phyloP scores from a whole-genome alignment of 2,888 invertebrate genomes.

The Epistrophe eligans region DNA sequence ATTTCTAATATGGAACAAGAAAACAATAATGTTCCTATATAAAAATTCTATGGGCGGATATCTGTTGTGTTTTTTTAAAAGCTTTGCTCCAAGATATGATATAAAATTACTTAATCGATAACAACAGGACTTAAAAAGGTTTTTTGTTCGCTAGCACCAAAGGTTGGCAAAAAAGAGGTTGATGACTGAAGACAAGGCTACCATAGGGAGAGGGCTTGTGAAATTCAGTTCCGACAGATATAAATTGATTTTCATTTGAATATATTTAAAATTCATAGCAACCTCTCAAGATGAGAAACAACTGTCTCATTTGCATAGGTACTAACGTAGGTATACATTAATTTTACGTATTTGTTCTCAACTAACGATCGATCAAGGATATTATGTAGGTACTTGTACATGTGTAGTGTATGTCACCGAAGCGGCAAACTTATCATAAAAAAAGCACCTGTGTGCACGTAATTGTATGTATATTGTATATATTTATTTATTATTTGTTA shows the following conservation, averaged over 20 bases:
- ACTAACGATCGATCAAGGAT: conserved; percentile 4
- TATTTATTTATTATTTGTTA: conserved; percentile 1
- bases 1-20: too few species aligned
- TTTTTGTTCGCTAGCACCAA: neutral
- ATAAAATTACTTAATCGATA: conserved; percentile 50
- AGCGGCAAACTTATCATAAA: neutral
- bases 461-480: neutral
- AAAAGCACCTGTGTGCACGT: conserved; percentile 15
- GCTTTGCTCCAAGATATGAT: neutral
- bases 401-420: neutral
- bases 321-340: too few species aligned
- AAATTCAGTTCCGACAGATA: conserved; percentile 23
- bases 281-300: neutral
- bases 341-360: neutral
- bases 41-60: too few species aligned
- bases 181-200: neutral
- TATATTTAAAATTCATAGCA: neutral
- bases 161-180: neutral
- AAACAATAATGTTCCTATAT: too few species aligned
- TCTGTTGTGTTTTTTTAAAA: neutral
- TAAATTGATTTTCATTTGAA: conserved; percentile 41
- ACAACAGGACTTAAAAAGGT: conserved; percentile 10
- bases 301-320: conserved; percentile 15
- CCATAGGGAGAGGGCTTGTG: neutral
- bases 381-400: neutral